Conservation (phyloP, 2,888 invertebrate species). For the Lamproptera curius region DNA sequence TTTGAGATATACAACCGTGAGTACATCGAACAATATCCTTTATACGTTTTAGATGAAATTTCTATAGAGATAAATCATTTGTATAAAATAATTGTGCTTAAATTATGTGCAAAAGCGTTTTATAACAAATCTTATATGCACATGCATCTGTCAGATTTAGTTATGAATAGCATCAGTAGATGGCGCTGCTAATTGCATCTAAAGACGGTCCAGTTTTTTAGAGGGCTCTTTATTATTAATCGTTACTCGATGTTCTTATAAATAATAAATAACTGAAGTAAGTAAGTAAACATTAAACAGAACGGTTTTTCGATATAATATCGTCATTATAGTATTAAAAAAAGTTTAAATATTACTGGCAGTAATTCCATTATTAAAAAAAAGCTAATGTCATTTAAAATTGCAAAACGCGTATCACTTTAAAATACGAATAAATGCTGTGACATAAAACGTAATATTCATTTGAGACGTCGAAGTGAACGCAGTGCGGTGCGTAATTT, state of each 20-base stretch:
- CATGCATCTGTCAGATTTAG: constrained; percentile 37
- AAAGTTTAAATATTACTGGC: too few species aligned
- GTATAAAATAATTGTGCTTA: neutral
- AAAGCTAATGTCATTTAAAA: constrained; percentile 3
- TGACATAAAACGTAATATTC: constrained; percentile 19
- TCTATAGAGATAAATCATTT: neutral
- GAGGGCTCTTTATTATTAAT: neutral
- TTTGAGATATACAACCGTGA: constrained; percentile 41
- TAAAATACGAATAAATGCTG: constrained; percentile 17
- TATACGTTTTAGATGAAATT: neutral
- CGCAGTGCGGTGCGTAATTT: constrained; percentile 15
- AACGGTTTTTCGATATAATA: neutral
- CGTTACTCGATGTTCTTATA: neutral
- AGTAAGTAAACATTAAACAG: neutral
- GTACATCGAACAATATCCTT: constrained; percentile 33
- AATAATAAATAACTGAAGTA: neutral
- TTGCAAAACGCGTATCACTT: neutral
- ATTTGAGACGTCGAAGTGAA: constrained; percentile 14
- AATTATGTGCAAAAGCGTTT: neutral
- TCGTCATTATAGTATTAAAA: too few species aligned
- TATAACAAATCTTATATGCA: constrained; percentile 23
- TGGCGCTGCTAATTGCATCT: constrained; percentile 39
- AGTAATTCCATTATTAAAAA: too few species aligned
- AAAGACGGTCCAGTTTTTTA: neutral
- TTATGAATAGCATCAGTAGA: constrained; percentile 35